Evolutionary conservation across 2,113 vertebrate genomes (phyloP).

Genomic region (Aix galericulata): DNA sequence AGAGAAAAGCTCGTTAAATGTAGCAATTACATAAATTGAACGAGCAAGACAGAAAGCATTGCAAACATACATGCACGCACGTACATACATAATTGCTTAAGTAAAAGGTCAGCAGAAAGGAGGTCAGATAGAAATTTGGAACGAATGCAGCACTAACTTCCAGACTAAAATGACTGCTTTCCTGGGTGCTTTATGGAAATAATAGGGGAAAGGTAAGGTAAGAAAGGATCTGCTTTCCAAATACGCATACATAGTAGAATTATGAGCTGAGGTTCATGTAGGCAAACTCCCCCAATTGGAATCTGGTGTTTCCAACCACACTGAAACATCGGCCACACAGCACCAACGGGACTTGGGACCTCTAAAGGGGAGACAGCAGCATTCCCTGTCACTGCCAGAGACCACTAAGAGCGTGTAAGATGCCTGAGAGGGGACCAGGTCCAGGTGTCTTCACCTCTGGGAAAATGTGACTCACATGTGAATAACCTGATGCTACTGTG

Average conservation of each 20-base stretch:
- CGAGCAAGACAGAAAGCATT: not conserved
- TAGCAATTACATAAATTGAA: not conserved
- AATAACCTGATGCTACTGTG: not conserved
- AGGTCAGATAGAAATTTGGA: not conserved
- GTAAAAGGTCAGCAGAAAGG: conserved; percentile 19
- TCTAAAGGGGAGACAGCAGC: not conserved
- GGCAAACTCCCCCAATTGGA: not conserved
- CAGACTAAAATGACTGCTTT: not conserved
- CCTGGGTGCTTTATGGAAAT: not conserved
- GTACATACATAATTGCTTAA: not conserved
- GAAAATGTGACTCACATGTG: not conserved
- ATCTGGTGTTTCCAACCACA: not conserved
- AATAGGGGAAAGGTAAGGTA: not conserved
- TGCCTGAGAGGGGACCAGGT: not conserved
- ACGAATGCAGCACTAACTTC: not conserved
- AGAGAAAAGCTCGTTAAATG: not conserved
- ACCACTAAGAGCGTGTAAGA: not conserved
- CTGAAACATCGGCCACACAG: not conserved
- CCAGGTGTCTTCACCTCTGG: not conserved
- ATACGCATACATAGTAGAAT: not conserved
- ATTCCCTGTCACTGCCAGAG: not conserved
- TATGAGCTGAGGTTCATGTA: not conserved
- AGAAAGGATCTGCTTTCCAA: not conserved
- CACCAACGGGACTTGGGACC: not conserved
- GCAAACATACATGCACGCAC: not conserved